A percentile compares a stretch with the other conserved stretches of the same genome.
phyloP scores from a whole-genome alignment of 2,888 invertebrate genomes.

The Scaptomyza parva region DNA sequence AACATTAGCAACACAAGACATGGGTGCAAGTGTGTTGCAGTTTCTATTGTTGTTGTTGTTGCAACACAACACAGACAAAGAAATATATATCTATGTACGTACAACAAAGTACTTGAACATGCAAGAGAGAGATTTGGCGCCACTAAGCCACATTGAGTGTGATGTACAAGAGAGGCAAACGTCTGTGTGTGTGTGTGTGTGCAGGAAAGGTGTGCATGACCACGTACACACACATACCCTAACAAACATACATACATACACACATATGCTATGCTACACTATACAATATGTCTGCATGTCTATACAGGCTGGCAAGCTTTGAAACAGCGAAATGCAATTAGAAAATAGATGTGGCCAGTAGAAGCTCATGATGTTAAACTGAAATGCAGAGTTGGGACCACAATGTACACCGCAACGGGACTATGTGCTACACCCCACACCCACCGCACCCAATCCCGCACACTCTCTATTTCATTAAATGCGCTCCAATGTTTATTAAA shows the following conservation, averaged over 20 bases:
- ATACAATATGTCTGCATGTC: background rate
- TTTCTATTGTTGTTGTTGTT: conserved; percentile 3
- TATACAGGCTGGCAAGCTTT: conserved; percentile 9
- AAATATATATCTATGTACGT: conserved; percentile 19
- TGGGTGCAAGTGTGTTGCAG: conserved; percentile 1
- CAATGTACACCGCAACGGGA: conserved; percentile 41
- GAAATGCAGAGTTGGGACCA: conserved; percentile 31
- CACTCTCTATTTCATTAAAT: conserved; percentile 65
- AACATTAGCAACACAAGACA: conserved; percentile 58
- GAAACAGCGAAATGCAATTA: conserved; percentile 75
- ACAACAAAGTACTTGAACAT: conserved; percentile 1
- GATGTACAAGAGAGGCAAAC: conserved; percentile 24
- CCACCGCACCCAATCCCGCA: background rate
- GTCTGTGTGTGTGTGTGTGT: conserved; percentile 14
- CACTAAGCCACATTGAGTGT: conserved; percentile 34
- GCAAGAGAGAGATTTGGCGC: conserved; percentile 22
- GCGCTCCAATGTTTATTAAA: conserved; percentile 72
- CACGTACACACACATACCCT: conserved; percentile 40
- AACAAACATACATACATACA: conserved; percentile 7
- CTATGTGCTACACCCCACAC: background rate
- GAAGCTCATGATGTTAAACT: conserved; percentile 37
- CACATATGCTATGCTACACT: no score
- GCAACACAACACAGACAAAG: conserved; percentile 17
- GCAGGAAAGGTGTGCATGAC: conserved; percentile 65
- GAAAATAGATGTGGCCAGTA: conserved; percentile 72